Evolutionary conservation across 2,797 vertebrate genomes (phyloP), one percentile per base, ranked within the genome.

Genomic region (Gobio occitaniae): DNA sequence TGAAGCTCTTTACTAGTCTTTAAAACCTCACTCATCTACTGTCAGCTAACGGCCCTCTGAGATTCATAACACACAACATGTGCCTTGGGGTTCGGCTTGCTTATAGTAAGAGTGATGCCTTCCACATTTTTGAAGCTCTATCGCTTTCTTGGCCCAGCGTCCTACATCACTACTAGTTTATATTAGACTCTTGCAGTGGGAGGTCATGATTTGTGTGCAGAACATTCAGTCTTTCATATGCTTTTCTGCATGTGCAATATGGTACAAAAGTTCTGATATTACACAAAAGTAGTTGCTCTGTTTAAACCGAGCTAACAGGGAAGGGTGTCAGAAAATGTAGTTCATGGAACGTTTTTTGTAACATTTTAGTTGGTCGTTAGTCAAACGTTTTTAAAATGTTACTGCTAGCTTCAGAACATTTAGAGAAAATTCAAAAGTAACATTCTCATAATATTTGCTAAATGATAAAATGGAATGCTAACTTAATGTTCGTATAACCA

Each of bases 131-230:
- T 81, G n/a, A 50, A 81, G 59, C 78, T 29, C 61, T 47, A 66
- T 85, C 8, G 59, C 25, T 82, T 48, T 82, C 68, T 75, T 88
- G 78, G 83, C 70, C 50, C 47, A 44, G 70, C 70, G 70, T 66
- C 32, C 19, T 56, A 52, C 66, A 63, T 84, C 78, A 29, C 38
- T 52, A 66, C 86, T 84, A 84, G 75, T 84, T 82, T 70, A 72
- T 72, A 82, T 85, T 88, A 86, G 50, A 59, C 44, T 44, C 29
- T 68, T 76, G 36, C 87, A 56, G 21, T 82, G 87, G 89, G 86
- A 88, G 87, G 84, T 89, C 78, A 78, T 21, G 32, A 17, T 36
- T 74, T 72, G 72, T 82, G 38, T 15, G 10, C n/a, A 83, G 56
- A 86, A 76, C 38, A 63, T 76, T 76, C 63, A 32, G 50, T 72